Base-by-base conservation (phyloP, 2,888 invertebrate species). In the Phoenoteleia sp. region DNA sequence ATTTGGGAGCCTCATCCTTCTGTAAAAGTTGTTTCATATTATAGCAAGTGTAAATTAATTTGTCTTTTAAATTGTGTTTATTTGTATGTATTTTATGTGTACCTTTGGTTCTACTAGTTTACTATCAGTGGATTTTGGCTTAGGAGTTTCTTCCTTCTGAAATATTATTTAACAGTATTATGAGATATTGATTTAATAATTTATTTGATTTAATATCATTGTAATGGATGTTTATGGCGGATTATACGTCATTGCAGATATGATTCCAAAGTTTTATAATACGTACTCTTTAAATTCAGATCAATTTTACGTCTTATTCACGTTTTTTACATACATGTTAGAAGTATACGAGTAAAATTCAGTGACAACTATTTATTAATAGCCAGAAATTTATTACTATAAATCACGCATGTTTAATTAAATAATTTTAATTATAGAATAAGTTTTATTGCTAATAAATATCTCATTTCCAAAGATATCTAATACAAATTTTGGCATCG, bases 21-120 rank as follows among this genome's bases (percentile, higher is more conserved):
- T 67, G 52, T 19, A 67, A 67, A 36, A 36, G 17, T 47, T 19
- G 19, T 19, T 9, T 27, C 6, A 27, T 6, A 27, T 27, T 27
- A 6, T 27, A 6, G 4, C 4, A 27, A 27, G 27, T 27, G 33
- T 33, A 33, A 33, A 7, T 49, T 49, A 23, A 49, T 5, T 49
- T 21, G 23, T 3, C 11, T 19, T 11, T 11, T 47, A 47, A 47
- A 47, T 17, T 21, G 47, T 25, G 49, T 49, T 49, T 49, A 49
- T 42, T 42, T 42, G 4, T 17, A 17, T 42, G 17, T 42, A 23
- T 49, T 25, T 25, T 19, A 23, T 52, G 29, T 54, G 54, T 74
- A 74, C 72, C 60, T 74, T 74, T 62, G 72, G 49, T 49, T 74
- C 60, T 17, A 60, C 72, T 9, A 9, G 33, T 49, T 74, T 74